Evolutionary conservation across 2,888 invertebrate genomes (phyloP).

Genomic region (Ditula angustiorana): DNA sequence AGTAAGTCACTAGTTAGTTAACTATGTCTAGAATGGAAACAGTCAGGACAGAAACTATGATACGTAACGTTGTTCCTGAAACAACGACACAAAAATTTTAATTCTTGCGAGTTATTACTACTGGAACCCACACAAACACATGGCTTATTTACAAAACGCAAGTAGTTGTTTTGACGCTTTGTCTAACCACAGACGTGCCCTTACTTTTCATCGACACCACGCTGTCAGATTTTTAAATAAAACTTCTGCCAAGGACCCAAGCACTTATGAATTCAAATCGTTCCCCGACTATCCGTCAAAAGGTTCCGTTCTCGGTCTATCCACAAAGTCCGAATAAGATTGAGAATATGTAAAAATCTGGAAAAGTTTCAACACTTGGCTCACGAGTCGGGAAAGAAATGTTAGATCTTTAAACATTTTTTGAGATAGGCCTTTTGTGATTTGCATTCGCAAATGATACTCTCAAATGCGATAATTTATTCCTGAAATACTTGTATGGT

Average conservation of each 20-base stretch:
- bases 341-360: slow-evolving; percentile 19
- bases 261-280: slow-evolving; percentile 31
- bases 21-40: too few species aligned
- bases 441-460: too few species aligned
- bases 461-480: too few species aligned
- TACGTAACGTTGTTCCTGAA: too few species aligned
- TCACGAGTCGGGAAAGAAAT: not conserved
- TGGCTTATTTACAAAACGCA: not conserved
- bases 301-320: slow-evolving; percentile 20
- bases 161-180: not conserved
- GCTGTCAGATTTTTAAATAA: slow-evolving; percentile 18
- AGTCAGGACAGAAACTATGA: too few species aligned
- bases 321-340: slow-evolving; percentile 13
- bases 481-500: too few species aligned
- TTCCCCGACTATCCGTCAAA: slow-evolving; percentile 30
- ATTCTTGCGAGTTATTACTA: too few species aligned
- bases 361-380: not conserved
- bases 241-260: slow-evolving; percentile 7
- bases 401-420: too few species aligned
- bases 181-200: not conserved
- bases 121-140: too few species aligned
- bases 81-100: too few species aligned
- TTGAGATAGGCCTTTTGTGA: too few species aligned
- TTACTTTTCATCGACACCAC: slow-evolving; percentile 4
- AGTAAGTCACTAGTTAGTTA: too few species aligned